Evolutionary conservation across 2,888 invertebrate species (phyloP).

Genomic region (Salpingus planirostris): DNA sequence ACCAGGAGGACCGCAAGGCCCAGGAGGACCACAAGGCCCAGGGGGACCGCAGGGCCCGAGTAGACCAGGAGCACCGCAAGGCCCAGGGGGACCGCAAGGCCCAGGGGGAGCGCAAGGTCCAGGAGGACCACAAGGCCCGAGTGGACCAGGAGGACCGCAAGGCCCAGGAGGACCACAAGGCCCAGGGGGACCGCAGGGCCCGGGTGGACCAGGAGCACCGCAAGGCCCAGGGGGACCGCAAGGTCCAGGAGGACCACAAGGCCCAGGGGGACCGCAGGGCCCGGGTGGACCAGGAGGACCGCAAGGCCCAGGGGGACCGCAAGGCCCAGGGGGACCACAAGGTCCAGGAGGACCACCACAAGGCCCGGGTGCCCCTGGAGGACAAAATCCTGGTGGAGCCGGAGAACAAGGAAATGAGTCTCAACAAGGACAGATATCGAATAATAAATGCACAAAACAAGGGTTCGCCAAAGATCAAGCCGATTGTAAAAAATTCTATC

Average conservation of each 20-base stretch:
- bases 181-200: not conserved
- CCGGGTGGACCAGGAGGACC: not conserved
- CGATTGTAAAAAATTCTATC: constrained; percentile 66
- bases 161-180: too few species aligned
- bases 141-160: too few species aligned
- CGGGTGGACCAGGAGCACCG: constrained; percentile 1
- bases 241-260: not conserved
- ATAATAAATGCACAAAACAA: constrained; percentile 46
- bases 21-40: too few species aligned
- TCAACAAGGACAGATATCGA: constrained; percentile 7
- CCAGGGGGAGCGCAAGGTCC: too few species aligned
- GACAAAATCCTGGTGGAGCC: constrained; percentile 5
- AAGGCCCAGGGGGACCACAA: constrained; percentile 10
- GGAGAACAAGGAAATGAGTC: not conserved
- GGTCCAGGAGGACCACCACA: constrained; percentile 6
- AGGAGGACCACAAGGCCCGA: too few species aligned
- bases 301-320: constrained; percentile 5
- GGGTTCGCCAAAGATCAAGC: constrained; percentile 61
- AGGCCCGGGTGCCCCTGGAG: constrained; percentile 29
- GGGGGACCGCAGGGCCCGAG: too few species aligned
- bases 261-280: constrained; percentile 1
- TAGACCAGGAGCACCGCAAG: too few species aligned
- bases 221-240: not conserved
- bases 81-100: too few species aligned
- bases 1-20: too few species aligned